A percentile compares a stretch with the other conserved stretches of the same genome.
Evolutionary conservation across 2,888 invertebrate genomes (phyloP).

Genomic region (Troglohyphantes excavatus): DNA sequence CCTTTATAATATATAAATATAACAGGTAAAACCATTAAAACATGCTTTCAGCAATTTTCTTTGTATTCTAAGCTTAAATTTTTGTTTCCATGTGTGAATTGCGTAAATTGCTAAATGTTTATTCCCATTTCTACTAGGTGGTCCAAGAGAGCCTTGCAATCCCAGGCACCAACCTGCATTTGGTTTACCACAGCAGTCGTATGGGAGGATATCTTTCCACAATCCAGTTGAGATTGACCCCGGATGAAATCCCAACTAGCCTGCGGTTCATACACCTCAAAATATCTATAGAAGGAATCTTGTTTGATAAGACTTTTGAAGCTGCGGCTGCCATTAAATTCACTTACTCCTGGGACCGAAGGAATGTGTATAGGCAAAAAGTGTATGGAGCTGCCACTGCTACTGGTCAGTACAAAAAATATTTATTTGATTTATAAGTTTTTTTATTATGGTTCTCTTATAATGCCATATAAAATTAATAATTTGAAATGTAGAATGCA

Average conservation of each 20-base stretch:
- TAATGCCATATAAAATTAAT: too few species aligned
- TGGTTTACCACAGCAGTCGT: constrained; percentile 97
- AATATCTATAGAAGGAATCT: constrained; percentile 91
- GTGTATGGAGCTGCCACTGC: constrained; percentile 84
- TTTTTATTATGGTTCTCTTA: neutral
- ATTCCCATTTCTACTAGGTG: constrained; percentile 86
- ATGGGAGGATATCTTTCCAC: constrained; percentile 96
- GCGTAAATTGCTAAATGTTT: neutral
- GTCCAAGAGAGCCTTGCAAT: constrained; percentile 97
- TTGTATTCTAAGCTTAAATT: too few species aligned
- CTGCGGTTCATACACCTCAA: constrained; percentile 94
- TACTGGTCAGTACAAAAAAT: constrained; percentile 81
- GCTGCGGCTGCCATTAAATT: constrained; percentile 97
- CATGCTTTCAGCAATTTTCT: too few species aligned
- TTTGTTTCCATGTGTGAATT: too few species aligned
- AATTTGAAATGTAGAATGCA: too few species aligned
- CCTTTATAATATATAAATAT: neutral
- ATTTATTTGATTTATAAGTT: neutral
- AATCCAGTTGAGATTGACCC: constrained; percentile 93
- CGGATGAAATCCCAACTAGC: constrained; percentile 89
- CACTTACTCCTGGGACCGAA: constrained; percentile 98
- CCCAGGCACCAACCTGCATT: constrained; percentile 94
- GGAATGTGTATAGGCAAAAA: constrained; percentile 90
- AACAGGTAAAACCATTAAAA: too few species aligned
- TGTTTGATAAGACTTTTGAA: constrained; percentile 95